Evolutionary conservation across 1,140 invertebrate genomes (phyloP).

Genomic region (Glomeris maerens): DNA sequence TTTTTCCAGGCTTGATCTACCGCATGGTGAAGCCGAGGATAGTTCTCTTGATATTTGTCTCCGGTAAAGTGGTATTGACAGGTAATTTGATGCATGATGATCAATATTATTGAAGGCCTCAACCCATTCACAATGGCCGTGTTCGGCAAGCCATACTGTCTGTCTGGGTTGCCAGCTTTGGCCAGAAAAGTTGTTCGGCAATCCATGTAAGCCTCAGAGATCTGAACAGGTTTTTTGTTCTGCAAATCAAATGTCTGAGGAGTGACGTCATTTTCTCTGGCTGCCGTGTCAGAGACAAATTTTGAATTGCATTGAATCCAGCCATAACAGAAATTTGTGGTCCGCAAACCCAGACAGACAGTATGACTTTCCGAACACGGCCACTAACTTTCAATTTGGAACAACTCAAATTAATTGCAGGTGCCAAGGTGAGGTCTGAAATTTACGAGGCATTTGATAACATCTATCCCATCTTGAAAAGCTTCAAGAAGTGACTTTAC

Average conservation of each 20-base stretch:
- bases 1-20: constrained; percentile 98
- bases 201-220: too few relatives aligned
- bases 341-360: too few relatives aligned
- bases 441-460: constrained; percentile 99
- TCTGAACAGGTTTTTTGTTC: too few relatives aligned
- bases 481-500: constrained; percentile 67
- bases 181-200: too few relatives aligned
- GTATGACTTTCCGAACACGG: too few relatives aligned
- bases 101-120: not conserved
- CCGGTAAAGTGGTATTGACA: constrained; percentile 94
- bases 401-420: constrained; percentile 38
- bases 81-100: constrained; percentile 38
- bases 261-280: not conserved
- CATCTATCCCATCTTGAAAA: constrained; percentile 98
- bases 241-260: not conserved
- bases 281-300: too few relatives aligned
- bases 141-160: too few relatives aligned
- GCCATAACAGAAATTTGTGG: too few relatives aligned
- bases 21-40: constrained; percentile 99
- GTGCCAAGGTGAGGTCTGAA: constrained; percentile 93
- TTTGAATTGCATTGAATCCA: too few relatives aligned
- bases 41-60: constrained; percentile 97
- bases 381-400: constrained; percentile 6
- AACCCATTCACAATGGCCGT: constrained; percentile 3
- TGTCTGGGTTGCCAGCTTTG: not conserved